A percentile compares a stretch with the other conserved stretches of the same genome.
Conservation (phyloP, 2,797 vertebrate genomes). For the Cichlasoma orientale region DNA sequence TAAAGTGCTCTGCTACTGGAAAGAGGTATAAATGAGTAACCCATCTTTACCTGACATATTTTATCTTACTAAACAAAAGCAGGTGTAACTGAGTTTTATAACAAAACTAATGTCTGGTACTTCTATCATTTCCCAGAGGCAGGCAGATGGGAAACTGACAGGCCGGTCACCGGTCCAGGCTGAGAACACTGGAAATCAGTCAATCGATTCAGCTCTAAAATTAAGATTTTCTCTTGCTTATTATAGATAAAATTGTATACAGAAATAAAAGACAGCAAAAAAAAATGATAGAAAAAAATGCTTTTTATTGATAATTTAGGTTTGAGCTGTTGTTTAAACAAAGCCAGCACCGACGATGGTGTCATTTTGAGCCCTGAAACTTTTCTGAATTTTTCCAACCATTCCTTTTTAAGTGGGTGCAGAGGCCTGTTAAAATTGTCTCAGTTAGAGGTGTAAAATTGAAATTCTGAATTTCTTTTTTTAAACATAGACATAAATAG, state of each 20-base stretch:
- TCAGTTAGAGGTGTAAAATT: neutral
- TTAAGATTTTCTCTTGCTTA: neutral
- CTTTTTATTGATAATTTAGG: too few relatives aligned
- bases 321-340: neutral
- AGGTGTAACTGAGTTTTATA: too few relatives aligned
- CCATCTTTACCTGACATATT: too few relatives aligned
- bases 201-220: neutral
- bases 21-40: too few relatives aligned
- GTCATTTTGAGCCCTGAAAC: neutral
- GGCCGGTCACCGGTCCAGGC: neutral
- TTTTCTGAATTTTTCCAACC: neutral
- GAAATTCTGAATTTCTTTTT: neutral
- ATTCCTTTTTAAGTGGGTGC: neutral
- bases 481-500: too few relatives aligned
- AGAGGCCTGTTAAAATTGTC: neutral
- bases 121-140: too few relatives aligned
- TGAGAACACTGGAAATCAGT: neutral
- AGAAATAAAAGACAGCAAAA: too few relatives aligned
- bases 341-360: neutral
- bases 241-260: neutral
- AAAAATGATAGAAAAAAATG: too few relatives aligned
- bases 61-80: too few relatives aligned
- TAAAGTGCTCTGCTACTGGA: too few relatives aligned
- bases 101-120: too few relatives aligned
- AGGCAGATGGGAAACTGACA: too few relatives aligned